Conservation (phyloP, 2,113 vertebrate species). For the Peromyscus leucopus region DNA sequence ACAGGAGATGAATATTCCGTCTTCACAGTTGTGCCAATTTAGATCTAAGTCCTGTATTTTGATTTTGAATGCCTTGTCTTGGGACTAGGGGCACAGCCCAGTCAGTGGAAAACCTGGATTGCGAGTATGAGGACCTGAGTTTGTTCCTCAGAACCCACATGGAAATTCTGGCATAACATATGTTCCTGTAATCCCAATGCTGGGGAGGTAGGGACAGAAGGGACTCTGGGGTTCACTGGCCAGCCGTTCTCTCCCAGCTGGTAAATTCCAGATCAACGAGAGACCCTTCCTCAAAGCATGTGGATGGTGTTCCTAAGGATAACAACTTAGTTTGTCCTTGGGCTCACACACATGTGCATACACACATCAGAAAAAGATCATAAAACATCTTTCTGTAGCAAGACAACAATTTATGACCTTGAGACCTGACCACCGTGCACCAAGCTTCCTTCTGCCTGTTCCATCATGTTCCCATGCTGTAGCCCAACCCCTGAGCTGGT, state of each 20-base stretch:
- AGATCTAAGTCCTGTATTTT: neutral
- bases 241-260: neutral
- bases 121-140: neutral
- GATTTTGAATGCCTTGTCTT: neutral
- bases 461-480: neutral
- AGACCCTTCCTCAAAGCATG: neutral
- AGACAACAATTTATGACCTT: neutral
- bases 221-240: no score
- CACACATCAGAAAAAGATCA: neutral
- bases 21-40: neutral
- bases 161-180: neutral
- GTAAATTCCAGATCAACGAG: neutral
- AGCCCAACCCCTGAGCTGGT: neutral
- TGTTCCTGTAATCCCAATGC: neutral
- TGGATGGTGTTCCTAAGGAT: neutral
- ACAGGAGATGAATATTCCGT: neutral
- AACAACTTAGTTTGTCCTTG: neutral
- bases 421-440: neutral
- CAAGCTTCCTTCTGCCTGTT: neutral
- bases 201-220: neutral
- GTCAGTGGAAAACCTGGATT: neutral
- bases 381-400: neutral
- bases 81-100: neutral
- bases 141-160: neutral
- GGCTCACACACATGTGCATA: neutral